These are phyloP conservation scores for Mus spretus DNA, from an alignment of 2,797 vertebrate species.

Conservation along the genomic window DNA sequence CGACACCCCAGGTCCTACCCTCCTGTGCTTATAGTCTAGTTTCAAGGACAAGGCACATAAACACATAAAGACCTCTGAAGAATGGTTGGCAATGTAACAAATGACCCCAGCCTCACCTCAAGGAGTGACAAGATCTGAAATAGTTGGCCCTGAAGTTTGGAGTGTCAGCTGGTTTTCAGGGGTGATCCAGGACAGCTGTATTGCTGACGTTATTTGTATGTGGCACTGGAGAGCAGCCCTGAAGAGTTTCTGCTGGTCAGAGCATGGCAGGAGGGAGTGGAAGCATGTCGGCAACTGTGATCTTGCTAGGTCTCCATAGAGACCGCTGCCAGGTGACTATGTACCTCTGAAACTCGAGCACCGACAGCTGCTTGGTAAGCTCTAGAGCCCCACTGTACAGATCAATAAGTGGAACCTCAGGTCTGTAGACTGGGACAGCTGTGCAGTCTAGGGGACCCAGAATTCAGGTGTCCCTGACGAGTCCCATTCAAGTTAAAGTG, in stretches of 20 bases:
- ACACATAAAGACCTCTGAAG: neutral
- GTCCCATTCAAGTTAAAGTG: slow-evolving; percentile 27
- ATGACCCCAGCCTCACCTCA: neutral
- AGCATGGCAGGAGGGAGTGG: slow-evolving; percentile 44
- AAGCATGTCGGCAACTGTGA: slow-evolving; percentile 43
- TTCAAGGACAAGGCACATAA: neutral
- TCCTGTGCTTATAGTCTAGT: neutral
- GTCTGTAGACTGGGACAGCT: slow-evolving; percentile 18
- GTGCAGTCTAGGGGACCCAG: neutral
- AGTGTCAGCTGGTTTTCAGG: slow-evolving; percentile 73
- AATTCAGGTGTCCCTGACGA: neutral
- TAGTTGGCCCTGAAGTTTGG: slow-evolving; percentile 41
- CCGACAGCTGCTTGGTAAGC: neutral
- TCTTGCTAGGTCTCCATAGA: slow-evolving; percentile 78
- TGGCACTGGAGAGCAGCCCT: slow-evolving; percentile 30
- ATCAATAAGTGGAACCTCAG: slow-evolving; percentile 48
- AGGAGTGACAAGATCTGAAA: slow-evolving; percentile 24
- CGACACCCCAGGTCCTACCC: neutral
- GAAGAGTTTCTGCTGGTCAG: slow-evolving; percentile 54
- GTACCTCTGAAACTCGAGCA: slow-evolving; percentile 44
- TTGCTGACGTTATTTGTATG: slow-evolving; percentile 67
- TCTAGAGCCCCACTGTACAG: slow-evolving; percentile 63
- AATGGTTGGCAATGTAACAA: neutral
- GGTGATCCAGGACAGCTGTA: slow-evolving; percentile 67
- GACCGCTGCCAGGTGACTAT: slow-evolving; percentile 74